phyloP scores from a whole-genome alignment of 2,113 vertebrate genomes.

The Euleptes europaea region DNA sequence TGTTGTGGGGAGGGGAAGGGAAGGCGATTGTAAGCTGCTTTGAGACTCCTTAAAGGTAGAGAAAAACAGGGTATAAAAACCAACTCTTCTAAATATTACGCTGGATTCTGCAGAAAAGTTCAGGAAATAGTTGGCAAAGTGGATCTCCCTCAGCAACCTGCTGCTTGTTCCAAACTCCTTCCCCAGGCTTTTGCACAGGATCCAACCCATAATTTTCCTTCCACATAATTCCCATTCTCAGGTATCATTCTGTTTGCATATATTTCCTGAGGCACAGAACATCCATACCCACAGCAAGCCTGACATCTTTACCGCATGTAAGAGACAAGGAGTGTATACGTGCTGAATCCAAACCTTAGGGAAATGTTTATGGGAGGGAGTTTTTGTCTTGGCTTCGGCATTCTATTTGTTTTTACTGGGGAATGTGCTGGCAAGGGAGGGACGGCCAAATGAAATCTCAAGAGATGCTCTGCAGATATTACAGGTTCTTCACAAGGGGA shows the following conservation, averaged over 20 bases:
- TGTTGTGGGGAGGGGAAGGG: too few species aligned
- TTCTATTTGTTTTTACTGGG: not conserved
- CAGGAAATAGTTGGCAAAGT: too few species aligned
- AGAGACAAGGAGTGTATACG: not conserved
- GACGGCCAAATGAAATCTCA: not conserved
- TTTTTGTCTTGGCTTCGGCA: accelerated
- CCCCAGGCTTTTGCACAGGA: too few species aligned
- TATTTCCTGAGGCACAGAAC: not conserved
- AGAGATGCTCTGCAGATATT: not conserved
- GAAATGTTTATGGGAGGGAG: not conserved
- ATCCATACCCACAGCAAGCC: not conserved
- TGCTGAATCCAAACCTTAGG: not conserved
- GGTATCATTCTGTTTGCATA: not conserved
- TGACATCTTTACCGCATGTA: not conserved
- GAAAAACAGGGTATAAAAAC: too few species aligned
- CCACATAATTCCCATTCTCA: too few species aligned
- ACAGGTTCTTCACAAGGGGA: accelerated
- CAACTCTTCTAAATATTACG: too few species aligned
- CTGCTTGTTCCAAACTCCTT: too few species aligned
- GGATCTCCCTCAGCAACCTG: too few species aligned
- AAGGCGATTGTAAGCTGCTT: too few species aligned
- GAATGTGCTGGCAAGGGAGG: not conserved
- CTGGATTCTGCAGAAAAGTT: too few species aligned
- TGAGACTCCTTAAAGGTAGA: too few species aligned
- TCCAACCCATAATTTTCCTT: not conserved